Evolutionary conservation across 2,888 invertebrate genomes (phyloP).

Genomic region (Caenorhabditis sp.): DNA sequence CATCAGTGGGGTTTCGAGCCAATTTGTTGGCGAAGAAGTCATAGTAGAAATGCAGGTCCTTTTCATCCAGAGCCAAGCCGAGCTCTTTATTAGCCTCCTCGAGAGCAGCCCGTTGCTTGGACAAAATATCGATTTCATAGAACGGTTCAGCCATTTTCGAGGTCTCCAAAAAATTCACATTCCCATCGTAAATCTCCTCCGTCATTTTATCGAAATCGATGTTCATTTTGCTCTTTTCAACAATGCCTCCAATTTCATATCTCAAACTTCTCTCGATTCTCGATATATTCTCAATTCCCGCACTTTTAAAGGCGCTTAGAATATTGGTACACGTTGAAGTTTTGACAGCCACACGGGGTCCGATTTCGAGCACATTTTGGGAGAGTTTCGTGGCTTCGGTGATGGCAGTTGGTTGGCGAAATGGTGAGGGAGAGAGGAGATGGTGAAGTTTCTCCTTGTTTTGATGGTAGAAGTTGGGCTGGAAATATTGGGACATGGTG

Average conservation of each 20-base stretch:
- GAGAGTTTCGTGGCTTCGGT: conserved; percentile 7
- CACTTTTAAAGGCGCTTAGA: conserved; percentile 88
- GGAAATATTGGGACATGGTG: no score
- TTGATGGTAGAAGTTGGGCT: conserved; percentile 7
- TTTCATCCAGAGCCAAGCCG: conserved; percentile 62
- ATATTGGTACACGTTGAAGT: conserved; percentile 95
- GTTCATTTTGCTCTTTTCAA: conserved; percentile 10
- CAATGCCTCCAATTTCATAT: conserved; percentile 76
- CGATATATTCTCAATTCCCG: conserved; percentile 80
- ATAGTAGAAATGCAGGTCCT: conserved; percentile 58
- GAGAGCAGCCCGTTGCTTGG: conserved; percentile 11
- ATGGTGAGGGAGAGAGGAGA: conserved; percentile 28
- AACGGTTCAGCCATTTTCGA: no score
- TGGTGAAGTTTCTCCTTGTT: conserved; percentile 13
- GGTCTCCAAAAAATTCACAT: conserved; percentile 30
- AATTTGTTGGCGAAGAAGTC: conserved; percentile 57
- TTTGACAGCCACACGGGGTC: conserved; percentile 75
- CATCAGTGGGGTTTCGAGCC: conserved; percentile 91
- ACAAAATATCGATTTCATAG: conserved; percentile 38
- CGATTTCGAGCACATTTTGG: conserved; percentile 36
- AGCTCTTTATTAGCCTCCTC: conserved; percentile 38
- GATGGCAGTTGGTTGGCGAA: conserved; percentile 4
- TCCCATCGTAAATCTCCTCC: conserved; percentile 32
- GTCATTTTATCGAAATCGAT: conserved; percentile 52
- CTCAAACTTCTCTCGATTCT: conserved; percentile 85